Conservation (phyloP, 2,888 invertebrate species). For the Drosophila robusta region DNA sequence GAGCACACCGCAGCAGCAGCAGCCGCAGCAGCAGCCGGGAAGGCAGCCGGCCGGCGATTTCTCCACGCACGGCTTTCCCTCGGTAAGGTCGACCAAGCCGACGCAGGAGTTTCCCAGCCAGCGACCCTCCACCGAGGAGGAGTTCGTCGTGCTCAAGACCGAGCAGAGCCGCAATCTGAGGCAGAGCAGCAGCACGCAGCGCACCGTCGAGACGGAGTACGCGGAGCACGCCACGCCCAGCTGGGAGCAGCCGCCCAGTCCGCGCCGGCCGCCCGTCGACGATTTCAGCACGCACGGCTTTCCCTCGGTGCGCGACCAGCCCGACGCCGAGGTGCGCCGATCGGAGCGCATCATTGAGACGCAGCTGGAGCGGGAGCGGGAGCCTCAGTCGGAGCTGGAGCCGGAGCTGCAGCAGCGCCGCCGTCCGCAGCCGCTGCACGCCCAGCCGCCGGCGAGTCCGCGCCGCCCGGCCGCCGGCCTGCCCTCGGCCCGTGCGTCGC, state of each 20-base stretch:
- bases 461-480: conserved; percentile 62
- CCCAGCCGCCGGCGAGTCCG: conserved; percentile 35
- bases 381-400: too few species aligned
- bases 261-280: conserved; percentile 43
- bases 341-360: conserved; percentile 69
- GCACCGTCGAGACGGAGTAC: conserved; percentile 73
- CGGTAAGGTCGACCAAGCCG: conserved; percentile 69
- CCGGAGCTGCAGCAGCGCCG: conserved; percentile 26
- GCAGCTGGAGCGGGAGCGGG: conserved; percentile 40
- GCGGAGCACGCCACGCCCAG: conserved; percentile 46
- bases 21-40: too few species aligned
- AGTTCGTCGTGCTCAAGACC: conserved; percentile 74
- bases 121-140: conserved; percentile 54
- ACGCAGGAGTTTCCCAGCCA: conserved; percentile 72
- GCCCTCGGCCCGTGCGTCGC: conserved; percentile 62
- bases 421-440: conserved; percentile 28
- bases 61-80: conserved; percentile 81
- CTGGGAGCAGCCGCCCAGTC: conserved; percentile 59
- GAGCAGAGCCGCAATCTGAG: conserved; percentile 75
- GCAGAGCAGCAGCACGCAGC: conserved; percentile 71
- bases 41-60: conserved; percentile 57
- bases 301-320: conserved; percentile 72
- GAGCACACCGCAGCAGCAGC: conserved; percentile 32
- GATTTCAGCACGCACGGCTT: conserved; percentile 75
- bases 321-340: conserved; percentile 57